Conservation (phyloP, 37 sponge, comb jelly and placozoan species). For the Mnemiopsis leidyi region DNA sequence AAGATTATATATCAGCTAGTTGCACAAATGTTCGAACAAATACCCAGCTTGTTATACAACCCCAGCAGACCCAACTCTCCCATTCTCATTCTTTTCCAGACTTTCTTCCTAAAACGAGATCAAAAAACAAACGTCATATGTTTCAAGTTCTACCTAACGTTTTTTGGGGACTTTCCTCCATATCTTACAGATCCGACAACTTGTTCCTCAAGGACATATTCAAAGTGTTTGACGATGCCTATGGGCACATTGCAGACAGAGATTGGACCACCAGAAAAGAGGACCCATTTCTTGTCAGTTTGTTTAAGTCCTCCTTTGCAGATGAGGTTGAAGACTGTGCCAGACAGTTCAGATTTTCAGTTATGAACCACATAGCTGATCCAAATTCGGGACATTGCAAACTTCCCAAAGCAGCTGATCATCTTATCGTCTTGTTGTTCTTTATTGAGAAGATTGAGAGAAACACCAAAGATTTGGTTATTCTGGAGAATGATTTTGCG, state of each 20-base stretch:
- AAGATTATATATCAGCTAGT: neutral
- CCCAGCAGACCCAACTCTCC: conserved; percentile 1
- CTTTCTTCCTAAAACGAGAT: neutral
- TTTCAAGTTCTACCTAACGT: neutral
- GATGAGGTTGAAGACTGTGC: neutral
- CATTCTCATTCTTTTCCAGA: neutral
- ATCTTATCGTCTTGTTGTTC: neutral
- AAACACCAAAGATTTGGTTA: neutral
- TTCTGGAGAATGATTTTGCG: neutral
- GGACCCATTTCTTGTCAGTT: neutral
- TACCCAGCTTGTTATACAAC: neutral
- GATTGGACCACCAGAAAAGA: neutral
- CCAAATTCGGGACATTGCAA: neutral
- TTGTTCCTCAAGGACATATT: neutral
- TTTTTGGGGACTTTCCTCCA: neutral
- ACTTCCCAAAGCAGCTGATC: neutral
- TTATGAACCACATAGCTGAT: neutral
- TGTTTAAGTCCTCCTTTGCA: neutral
- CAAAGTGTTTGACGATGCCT: neutral
- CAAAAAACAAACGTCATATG: neutral
- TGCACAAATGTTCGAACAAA: neutral
- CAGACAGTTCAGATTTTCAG: neutral
- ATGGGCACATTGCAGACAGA: neutral
- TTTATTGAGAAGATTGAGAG: neutral
- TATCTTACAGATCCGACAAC: conserved; percentile 21